Base-by-base conservation (phyloP, 1,140 invertebrate genomes). In the Melipona quadrifasciata region DNA sequence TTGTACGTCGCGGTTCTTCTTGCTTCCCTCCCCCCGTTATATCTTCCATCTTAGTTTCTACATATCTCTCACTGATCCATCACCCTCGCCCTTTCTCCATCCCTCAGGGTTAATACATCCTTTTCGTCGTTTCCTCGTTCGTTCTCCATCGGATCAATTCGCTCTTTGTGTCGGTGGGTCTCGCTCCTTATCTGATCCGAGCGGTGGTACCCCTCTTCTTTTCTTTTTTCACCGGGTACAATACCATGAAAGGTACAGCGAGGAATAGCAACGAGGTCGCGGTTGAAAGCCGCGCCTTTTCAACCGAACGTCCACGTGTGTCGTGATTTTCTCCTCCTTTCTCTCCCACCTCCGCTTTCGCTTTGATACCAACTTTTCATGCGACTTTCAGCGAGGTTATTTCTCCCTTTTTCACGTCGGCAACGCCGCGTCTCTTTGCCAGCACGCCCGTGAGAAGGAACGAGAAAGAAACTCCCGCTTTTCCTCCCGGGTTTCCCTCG, bases 231-330 rank as follows among this genome's bases (percentile, higher is more conserved):
- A 16, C 11, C 2, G 55, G 21, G 27, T 19, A 82, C 58, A 77
- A 77, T 77, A 65, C n/a, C 14, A 39, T 31, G 34, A 65, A 77
- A 64, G n/a, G n/a, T 39, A 39, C 0, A 39, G 39, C 16, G n/a
- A 39, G 39, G 19, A 77, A 65, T 51, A 64, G 58, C 39, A 51
- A 47, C 39, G 39, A 65, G 75, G 61, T 65, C 75, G 75, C 21
- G n/a, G 75, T 77, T 77, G 39, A 77, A 77, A 61, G 75, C 58
- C 55, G 17, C 11, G 12, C 17, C 55, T 57, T 64, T 77, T 65
- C 19, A 64, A 77, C 58, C 31, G 14, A 12, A 64, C n/a, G n/a
- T 64, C n/a, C 31, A 53, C 64, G 17, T 67, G n/a, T 34, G n/a
- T 53, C 47, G 12, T 14, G 21, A 64, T 12, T 55, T 57, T n/a